A percentile compares a stretch with the other conserved stretches of the same genome.
phyloP scores from a whole-genome alignment of 2,113 vertebrate species.

The Semnornis frantzii region DNA sequence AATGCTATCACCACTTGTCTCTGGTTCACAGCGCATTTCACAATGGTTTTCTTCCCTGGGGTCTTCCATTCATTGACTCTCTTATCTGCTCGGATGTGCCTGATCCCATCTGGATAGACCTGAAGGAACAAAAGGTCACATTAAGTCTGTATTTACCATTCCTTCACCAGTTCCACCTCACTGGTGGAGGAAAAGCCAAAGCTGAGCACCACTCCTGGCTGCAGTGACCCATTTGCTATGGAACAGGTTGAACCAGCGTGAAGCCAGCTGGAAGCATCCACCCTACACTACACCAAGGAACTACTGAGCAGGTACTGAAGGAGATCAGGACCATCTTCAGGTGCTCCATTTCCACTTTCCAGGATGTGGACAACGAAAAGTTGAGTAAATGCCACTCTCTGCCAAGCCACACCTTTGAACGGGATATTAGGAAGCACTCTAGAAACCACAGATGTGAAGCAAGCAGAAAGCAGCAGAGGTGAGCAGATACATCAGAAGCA shows the following conservation, averaged over 20 bases:
- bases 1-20: slow-evolving; percentile 97
- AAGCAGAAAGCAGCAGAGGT: background rate
- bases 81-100: slow-evolving; percentile 97
- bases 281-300: background rate
- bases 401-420: background rate
- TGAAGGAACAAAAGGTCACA: slow-evolving; percentile 22
- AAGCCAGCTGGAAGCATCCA: background rate
- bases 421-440: fast-evolving
- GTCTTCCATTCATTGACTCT: slow-evolving; percentile 99
- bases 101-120: slow-evolving; percentile 98
- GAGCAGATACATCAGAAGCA: background rate
- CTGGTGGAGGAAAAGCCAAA: background rate
- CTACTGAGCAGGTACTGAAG: background rate
- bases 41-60: slow-evolving; percentile 96
- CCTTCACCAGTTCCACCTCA: background rate
- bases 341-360: background rate
- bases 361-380: background rate
- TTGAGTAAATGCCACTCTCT: background rate
- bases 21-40: slow-evolving; percentile 98
- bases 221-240: background rate
- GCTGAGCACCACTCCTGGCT: background rate
- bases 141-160: background rate
- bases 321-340: background rate
- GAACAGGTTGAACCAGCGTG: background rate
- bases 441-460: background rate